Base-by-base conservation (phyloP, 2,113 vertebrate species). In the Euleptes europaea region DNA sequence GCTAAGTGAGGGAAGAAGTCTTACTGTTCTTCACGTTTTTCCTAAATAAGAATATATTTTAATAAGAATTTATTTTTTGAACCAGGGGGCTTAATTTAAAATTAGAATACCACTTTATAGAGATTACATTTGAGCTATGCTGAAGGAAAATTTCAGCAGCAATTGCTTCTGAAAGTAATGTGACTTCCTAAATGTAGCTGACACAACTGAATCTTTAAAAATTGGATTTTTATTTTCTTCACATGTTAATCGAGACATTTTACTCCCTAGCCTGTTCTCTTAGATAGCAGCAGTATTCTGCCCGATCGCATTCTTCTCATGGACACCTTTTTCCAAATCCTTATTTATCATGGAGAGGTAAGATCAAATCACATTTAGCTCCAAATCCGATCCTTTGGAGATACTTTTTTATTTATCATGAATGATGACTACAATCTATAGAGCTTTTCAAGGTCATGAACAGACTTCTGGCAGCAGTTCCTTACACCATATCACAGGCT, bases 331-430 rank as follows among this genome's bases (percentile, higher is more conserved):
- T 99, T 99, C 95, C 98, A 99, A 94, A 99, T 99, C 85, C 96
- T 99, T 91, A 99, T 99, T 94, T 99, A 99, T 94, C 98, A 99
- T 1, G 98, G 98, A 89, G 98, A 99, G 97, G 98, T 99, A 96
- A 96, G 95, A 88, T 44, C 57, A 42, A 87, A 6, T 69, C 0
- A 71, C 66, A 85, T 69, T 88, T 88, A 78, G 12, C 2, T 72
- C 44, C 81, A 57, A 69, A n/a, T 0, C 3, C 0, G 70, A 28
- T 31, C 78, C 70, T 84, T 31, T 70, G 0, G 74, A 65, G 81
- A 1, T 76, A 35, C 44, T 44, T 44, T 49, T 63, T 2, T 2
- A 0, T 67, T 60, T 1, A 0, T 80, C 84, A 26, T 44, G 70
- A 82, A 6, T 73, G 19, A 84, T 15, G 35, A 31, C 78, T 21